Evolutionary conservation across 2,888 invertebrate genomes (phyloP), one percentile per base, ranked within the genome.

Genomic region (Hypselothyrea guttata): DNA sequence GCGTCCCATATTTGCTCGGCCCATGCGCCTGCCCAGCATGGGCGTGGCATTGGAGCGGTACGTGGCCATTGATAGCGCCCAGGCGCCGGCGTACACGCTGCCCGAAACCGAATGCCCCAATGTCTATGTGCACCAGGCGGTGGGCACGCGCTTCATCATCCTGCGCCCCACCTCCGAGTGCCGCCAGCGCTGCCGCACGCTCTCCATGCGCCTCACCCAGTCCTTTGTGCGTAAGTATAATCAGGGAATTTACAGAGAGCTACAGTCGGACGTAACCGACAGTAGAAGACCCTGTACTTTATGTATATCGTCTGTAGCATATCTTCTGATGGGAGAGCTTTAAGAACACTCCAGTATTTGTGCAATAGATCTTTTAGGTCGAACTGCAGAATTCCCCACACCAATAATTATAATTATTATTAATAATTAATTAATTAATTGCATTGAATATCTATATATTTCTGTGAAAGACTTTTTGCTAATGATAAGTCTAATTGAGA

Each of bases 81-180:
- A 92, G 83, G 92, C 94, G 49, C 90, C 91, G 16, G 89, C 91
- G 18, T 96, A 95, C 86, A 88, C 90, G 61, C 89, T 96, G 88
- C 96, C 96, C 7, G 93, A 94, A 79, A 94, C 95, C 8, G 96
- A 96, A 89, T 96, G 96, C 86, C 94, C 94, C 74, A 95, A 94
- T 89, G 93, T 96, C 47, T 94, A 95, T 89, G 86, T 96, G 9
- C 91, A 94, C 66, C 94, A 94, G 87, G 93, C 94, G 7, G 92
- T 92, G 86, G 97, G 97, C 8, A 92, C 92, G 48, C 92, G 96
- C 79, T 92, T 93, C 48, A 92, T 97, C 63, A 91, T 94, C 53
- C 89, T 97, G 55, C 91, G 92, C 66, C 96, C 97, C n/a, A 94
- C 95, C 33, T 92, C 92, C 56, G 95, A 95, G 88, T 97, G 97